A percentile compares a stretch with the other conserved stretches of the same genome.
Conservation (phyloP, 2,113 vertebrate genomes). For the Cottus gobio region DNA sequence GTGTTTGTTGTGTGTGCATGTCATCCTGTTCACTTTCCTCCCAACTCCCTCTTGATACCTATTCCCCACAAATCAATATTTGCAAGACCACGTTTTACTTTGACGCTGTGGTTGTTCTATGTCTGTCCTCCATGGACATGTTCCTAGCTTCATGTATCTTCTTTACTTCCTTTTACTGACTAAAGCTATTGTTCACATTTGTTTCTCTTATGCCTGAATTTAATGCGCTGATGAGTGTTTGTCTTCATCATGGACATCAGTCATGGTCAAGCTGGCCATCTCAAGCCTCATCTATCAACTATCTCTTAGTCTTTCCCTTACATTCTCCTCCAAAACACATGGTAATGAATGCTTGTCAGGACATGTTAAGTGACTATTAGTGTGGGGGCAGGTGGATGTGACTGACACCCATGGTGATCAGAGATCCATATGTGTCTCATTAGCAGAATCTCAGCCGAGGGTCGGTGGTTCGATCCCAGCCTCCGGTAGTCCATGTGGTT, state of each 20-base stretch:
- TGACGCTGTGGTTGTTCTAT: background rate
- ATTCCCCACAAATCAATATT: constrained; percentile 35
- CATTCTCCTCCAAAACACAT: constrained; percentile 11
- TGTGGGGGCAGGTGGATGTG: constrained; percentile 3
- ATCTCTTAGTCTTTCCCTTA: background rate
- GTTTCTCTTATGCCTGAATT: background rate
- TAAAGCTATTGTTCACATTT: background rate
- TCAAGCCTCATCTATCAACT: background rate
- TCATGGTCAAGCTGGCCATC: background rate
- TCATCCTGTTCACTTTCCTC: background rate
- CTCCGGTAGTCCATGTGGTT: too few relatives aligned
- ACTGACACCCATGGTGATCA: constrained; percentile 38
- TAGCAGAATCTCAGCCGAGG: constrained; percentile 59
- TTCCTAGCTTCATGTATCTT: background rate
- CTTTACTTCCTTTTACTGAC: background rate
- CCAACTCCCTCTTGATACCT: background rate
- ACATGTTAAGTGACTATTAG: constrained; percentile 13
- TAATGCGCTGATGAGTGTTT: background rate
- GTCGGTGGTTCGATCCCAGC: too few relatives aligned
- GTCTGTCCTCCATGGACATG: background rate
- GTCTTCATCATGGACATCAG: background rate
- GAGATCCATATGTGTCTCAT: constrained; percentile 65
- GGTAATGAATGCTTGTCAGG: constrained; percentile 8
- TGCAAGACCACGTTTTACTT: constrained; percentile 9
- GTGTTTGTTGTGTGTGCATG: background rate